phyloP scores from a whole-genome alignment of 2,888 invertebrate species.

The Agrochola macilenta region DNA sequence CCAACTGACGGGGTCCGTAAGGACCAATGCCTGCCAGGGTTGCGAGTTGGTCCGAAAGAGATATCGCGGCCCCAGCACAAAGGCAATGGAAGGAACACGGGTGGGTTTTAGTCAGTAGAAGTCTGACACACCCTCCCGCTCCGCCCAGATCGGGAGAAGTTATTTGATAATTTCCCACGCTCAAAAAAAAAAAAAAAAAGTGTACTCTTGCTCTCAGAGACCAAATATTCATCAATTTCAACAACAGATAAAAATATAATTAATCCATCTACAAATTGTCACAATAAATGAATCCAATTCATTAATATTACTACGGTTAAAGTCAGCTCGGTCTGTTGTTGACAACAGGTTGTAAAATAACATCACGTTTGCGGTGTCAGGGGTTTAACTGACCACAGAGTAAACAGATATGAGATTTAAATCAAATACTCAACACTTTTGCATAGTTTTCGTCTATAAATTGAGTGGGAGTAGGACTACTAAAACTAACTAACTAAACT shows the following conservation, averaged over 20 bases:
- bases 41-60: too few relatives aligned
- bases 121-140: too few relatives aligned
- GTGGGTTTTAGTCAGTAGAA: too few relatives aligned
- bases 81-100: too few relatives aligned
- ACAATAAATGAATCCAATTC: constrained; percentile 25
- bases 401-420: constrained; percentile 34
- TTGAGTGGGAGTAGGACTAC: not conserved
- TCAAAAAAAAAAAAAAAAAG: too few relatives aligned
- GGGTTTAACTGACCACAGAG: constrained; percentile 27
- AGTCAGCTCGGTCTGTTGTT: constrained; percentile 10
- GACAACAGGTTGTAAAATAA: constrained; percentile 52
- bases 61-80: too few relatives aligned
- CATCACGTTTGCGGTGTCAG: constrained; percentile 26
- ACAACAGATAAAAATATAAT: not conserved
- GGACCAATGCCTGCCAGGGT: too few relatives aligned
- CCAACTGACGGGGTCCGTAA: too few relatives aligned
- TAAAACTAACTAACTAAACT: too few relatives aligned
- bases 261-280: not conserved
- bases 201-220: not conserved
- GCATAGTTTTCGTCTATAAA: not conserved
- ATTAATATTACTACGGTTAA: constrained; percentile 33
- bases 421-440: constrained; percentile 6
- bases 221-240: not conserved
- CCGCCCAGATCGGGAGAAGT: too few relatives aligned
- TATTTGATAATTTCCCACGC: too few relatives aligned